These are phyloP conservation scores for Thunnus albacares DNA, from an alignment of 2,797 vertebrate species.

Conservation along the genomic window DNA sequence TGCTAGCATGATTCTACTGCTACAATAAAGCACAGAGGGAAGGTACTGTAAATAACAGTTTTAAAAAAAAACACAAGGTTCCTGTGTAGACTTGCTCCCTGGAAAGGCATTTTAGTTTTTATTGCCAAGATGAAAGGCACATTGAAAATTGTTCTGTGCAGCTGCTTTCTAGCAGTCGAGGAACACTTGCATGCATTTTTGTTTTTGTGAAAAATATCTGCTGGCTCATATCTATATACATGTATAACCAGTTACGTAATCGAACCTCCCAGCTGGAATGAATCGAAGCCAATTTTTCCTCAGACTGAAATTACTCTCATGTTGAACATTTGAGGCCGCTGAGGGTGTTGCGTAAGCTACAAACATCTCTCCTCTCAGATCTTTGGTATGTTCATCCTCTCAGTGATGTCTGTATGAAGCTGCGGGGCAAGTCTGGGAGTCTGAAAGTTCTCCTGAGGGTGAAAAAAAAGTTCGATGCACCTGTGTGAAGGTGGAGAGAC, in stretches of 20 bases:
- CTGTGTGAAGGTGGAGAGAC: constrained; percentile 57
- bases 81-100: constrained; percentile 69
- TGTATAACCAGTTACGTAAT: constrained; percentile 48
- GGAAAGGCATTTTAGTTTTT: constrained; percentile 67
- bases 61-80: constrained; percentile 23
- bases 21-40: constrained; percentile 51
- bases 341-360: constrained; percentile 42
- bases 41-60: constrained; percentile 70
- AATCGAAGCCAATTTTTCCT: constrained; percentile 31
- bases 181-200: constrained; percentile 45
- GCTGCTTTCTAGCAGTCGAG: constrained; percentile 45
- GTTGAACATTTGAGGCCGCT: constrained; percentile 50
- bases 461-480: constrained; percentile 44
- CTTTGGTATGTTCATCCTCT: constrained; percentile 38
- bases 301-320: constrained; percentile 58
- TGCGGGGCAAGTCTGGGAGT: constrained; percentile 35
- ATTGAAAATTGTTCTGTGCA: constrained; percentile 67
- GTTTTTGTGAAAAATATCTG: constrained; percentile 61
- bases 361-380: constrained; percentile 51
- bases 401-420: constrained; percentile 48
- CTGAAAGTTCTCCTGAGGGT: constrained; percentile 42
- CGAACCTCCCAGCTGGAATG: constrained; percentile 49
- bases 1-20: constrained; percentile 38
- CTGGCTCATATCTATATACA: constrained; percentile 28
- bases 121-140: constrained; percentile 74